phyloP scores from a whole-genome alignment of 2,113 vertebrate species.

The Tragelaphus strepsiceros region DNA sequence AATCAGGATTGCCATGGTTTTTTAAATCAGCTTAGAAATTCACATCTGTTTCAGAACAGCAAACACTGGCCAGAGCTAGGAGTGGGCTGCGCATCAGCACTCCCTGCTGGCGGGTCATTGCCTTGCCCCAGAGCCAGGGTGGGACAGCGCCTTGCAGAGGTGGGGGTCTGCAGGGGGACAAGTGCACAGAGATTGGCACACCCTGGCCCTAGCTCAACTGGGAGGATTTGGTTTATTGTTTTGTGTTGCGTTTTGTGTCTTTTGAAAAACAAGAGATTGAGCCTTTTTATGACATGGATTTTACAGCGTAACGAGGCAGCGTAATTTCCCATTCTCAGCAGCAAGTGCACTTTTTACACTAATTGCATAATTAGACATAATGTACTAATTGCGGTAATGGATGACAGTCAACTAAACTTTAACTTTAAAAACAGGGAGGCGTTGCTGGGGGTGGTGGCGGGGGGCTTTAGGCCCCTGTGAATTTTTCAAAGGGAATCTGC shows the following conservation, averaged over 20 bases:
- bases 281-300: conserved; percentile 74
- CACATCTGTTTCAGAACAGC: background rate
- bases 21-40: background rate
- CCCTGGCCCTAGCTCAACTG: background rate
- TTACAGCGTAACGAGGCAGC: conserved; percentile 68
- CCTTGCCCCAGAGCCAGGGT: background rate
- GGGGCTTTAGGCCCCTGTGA: conserved; percentile 40
- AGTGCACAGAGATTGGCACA: background rate
- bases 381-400: conserved; percentile 77
- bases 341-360: conserved; percentile 77
- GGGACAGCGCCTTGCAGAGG: background rate
- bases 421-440: conserved; percentile 76
- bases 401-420: conserved; percentile 78
- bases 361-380: conserved; percentile 79
- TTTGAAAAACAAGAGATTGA: conserved; percentile 72
- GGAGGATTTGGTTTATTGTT: conserved; percentile 61
- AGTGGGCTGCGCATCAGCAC: accelerated
- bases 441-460: conserved; percentile 50
- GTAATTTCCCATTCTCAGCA: conserved; percentile 75
- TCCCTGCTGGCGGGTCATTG: background rate
- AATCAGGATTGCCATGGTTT: background rate
- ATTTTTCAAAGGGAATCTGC: conserved; percentile 14
- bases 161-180: background rate
- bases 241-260: conserved; percentile 64
- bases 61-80: background rate